phyloP scores from a whole-genome alignment of 2,888 invertebrate genomes.

The Eretmocerus hayati region DNA sequence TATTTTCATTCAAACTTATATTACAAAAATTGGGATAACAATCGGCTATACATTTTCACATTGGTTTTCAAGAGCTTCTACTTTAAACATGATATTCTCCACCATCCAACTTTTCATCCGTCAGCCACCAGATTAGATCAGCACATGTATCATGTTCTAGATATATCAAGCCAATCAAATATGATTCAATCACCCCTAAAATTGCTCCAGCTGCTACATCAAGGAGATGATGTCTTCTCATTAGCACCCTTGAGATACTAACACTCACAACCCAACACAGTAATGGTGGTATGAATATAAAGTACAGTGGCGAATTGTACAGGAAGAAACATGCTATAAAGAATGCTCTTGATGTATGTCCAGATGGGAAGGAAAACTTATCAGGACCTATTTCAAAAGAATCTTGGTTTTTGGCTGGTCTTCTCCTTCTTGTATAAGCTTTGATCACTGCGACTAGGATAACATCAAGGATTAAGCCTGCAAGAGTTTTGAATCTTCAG shows the following conservation, averaged over 20 bases:
- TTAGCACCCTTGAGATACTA: constrained; percentile 70
- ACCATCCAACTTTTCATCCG: constrained; percentile 63
- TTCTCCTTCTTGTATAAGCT: constrained; percentile 66
- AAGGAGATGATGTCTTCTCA: constrained; percentile 79
- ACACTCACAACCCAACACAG: constrained; percentile 70
- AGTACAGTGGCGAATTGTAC: constrained; percentile 56
- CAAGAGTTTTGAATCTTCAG: constrained; percentile 31
- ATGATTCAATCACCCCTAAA: constrained; percentile 67
- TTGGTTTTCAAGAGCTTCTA: too few relatives aligned
- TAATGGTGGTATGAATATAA: constrained; percentile 57
- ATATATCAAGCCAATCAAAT: constrained; percentile 62
- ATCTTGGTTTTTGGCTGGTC: constrained; percentile 60
- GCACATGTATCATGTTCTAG: constrained; percentile 57
- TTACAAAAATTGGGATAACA: too few relatives aligned
- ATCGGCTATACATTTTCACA: too few relatives aligned
- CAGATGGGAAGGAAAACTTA: constrained; percentile 90
- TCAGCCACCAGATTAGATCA: constrained; percentile 55
- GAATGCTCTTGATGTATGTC: constrained; percentile 81
- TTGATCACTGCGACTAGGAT: constrained; percentile 70
- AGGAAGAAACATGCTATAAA: constrained; percentile 69
- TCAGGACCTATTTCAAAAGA: constrained; percentile 77
- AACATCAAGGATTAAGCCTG: constrained; percentile 78
- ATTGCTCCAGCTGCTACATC: constrained; percentile 73
- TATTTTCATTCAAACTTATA: too few relatives aligned
- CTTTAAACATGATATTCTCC: constrained; percentile 62